Evolutionary conservation across 2,888 invertebrate species (phyloP).

Genomic region (Chalcosyrphus nemorum): DNA sequence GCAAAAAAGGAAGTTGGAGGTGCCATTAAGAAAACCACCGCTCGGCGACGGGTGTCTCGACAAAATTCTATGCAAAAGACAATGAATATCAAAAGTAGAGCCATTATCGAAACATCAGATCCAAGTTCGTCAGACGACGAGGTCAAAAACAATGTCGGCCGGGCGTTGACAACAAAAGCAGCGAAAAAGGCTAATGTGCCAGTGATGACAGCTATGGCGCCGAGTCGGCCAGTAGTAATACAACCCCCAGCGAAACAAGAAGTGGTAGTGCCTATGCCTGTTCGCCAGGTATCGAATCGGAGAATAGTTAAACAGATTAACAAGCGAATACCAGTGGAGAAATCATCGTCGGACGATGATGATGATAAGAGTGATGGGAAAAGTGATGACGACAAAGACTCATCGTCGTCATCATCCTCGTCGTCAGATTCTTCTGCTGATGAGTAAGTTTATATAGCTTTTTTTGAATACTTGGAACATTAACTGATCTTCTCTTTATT

Average conservation of each 20-base stretch:
- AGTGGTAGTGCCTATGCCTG: conserved; percentile 41
- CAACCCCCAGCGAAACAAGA: conserved; percentile 39
- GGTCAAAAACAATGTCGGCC: conserved; percentile 30
- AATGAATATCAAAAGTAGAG: conserved; percentile 74
- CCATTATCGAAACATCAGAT: conserved; percentile 75
- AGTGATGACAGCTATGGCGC: conserved; percentile 27
- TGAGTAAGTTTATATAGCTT: conserved; percentile 31
- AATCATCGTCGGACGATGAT: conserved; percentile 62
- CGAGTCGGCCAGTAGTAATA: conserved; percentile 44
- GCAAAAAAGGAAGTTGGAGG: conserved; percentile 78
- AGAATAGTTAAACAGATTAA: conserved; percentile 76
- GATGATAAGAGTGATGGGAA: conserved; percentile 44
- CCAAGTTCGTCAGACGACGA: conserved; percentile 75
- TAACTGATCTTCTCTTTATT: neutral
- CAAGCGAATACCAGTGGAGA: conserved; percentile 73
- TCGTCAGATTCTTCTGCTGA: conserved; percentile 74
- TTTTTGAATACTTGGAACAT: neutral
- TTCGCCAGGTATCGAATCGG: conserved; percentile 51
- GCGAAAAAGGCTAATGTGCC: conserved; percentile 57
- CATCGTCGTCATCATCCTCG: conserved; percentile 74
- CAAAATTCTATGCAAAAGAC: conserved; percentile 76
- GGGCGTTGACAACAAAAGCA: conserved; percentile 46
- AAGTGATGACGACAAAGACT: conserved; percentile 73
- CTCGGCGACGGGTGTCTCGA: conserved; percentile 75
- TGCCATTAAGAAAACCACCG: conserved; percentile 77